Conservation (phyloP, 30 jellyfish, hydroid and myxozoan genomes). For the Pseudorhiza aurosa region DNA sequence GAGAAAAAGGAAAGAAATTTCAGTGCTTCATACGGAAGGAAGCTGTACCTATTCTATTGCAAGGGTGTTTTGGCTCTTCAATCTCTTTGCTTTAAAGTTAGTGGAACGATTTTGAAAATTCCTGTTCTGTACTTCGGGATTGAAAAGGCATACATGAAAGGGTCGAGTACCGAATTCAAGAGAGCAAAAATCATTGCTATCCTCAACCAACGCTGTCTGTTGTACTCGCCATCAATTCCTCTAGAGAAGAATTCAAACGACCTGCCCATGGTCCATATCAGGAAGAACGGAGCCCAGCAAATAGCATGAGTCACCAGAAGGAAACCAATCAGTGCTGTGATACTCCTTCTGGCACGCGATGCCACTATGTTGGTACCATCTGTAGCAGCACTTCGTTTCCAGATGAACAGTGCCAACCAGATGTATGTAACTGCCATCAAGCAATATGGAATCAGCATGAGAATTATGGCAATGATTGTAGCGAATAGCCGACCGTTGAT, state of each 20-base stretch:
- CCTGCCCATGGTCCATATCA: background rate
- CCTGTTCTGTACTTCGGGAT: background rate
- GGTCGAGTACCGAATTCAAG: background rate
- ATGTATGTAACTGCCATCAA: background rate
- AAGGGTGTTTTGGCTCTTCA: no score
- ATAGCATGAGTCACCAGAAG: background rate
- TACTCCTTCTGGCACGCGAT: background rate
- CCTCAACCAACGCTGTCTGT: conserved; percentile 1
- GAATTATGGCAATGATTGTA: background rate
- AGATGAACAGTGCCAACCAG: background rate
- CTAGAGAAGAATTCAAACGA: background rate
- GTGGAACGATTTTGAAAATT: background rate
- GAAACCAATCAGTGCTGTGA: background rate
- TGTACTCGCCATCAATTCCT: background rate
- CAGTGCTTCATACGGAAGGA: no score
- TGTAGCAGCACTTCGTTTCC: background rate
- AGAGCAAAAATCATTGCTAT: background rate
- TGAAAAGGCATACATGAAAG: conserved; percentile 1
- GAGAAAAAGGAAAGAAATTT: no score
- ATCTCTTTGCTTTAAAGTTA: no score
- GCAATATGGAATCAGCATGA: background rate
- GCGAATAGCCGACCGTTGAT: background rate
- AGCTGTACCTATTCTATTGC: no score
- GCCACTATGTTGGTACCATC: background rate
- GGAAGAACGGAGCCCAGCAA: background rate